phyloP scores from a whole-genome alignment of 1,140 invertebrate genomes.

The Aphaenogaster ashmeadi region DNA sequence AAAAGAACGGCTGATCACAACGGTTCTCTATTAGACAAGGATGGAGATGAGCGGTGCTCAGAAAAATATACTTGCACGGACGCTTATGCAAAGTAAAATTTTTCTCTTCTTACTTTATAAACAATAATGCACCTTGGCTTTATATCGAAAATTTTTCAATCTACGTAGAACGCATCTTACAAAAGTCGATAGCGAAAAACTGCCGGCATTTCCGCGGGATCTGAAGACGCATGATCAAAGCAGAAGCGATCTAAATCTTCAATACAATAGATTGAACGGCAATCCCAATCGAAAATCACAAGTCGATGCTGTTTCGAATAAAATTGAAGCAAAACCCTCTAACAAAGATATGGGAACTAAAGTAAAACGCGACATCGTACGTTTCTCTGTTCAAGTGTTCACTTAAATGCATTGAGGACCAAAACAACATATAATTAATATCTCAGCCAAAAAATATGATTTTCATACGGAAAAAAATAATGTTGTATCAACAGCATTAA shows the following conservation, averaged over 20 bases:
- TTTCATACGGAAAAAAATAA: neutral
- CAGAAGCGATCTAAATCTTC: conserved; percentile 21
- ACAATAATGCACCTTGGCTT: neutral
- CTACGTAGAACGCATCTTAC: conserved; percentile 34
- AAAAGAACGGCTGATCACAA: neutral
- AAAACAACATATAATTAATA: neutral
- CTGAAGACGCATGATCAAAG: neutral
- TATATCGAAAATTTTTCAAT: neutral
- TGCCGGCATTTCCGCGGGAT: neutral
- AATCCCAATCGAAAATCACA: neutral
- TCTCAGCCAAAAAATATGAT: neutral
- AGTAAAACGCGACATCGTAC: conserved; percentile 57
- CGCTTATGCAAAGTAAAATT: conserved; percentile 22
- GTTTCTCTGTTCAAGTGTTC: neutral
- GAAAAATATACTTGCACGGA: neutral
- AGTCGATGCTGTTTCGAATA: neutral
- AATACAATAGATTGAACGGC: neutral
- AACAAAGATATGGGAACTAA: conserved; percentile 51
- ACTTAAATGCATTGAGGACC: neutral
- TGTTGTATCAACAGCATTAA: no score
- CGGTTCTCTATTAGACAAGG: neutral
- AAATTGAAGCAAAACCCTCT: neutral
- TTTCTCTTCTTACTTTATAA: neutral
- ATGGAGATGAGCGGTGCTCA: neutral
- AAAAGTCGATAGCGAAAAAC: conserved; percentile 58